Base-by-base conservation (phyloP, 1,140 invertebrate species). In the Hyles vespertilio region DNA sequence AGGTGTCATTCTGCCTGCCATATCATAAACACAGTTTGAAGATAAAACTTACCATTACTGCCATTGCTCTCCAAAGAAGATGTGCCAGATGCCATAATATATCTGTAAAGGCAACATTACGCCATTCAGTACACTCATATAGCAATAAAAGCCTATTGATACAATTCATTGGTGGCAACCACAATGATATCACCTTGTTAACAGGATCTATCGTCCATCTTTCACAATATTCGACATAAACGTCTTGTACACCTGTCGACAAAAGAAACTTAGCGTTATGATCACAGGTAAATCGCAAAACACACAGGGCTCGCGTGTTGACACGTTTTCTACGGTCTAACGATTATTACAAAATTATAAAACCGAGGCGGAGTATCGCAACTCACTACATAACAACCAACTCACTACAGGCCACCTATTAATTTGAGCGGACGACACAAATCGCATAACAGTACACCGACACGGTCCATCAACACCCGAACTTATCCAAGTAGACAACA, bases 1-100 rank as follows among this genome's bases (percentile, higher is more conserved):
- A 40, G 5, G 8, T 40, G 22, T 22, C 22, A 22, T 40, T 40
- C 8, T 40, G 36, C 36, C 36, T 40, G 2, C 36, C 46, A 6
- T 47, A n/a, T 47, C 12, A 11, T 10, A 47, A 7, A 47, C 12
- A 47, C 50, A 51, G 50, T 5, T 5, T 51, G 32, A 51, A 11
- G 10, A 47, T 52, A 34, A 52, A 51, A 71, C 80, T 69, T 59
- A 90, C 87, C 87, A 78, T 87, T 86, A 67, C 89, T 89, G 62
- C 87, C 89, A 81, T 89, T 90, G 69, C 89, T 90, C 70, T 90
- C 89, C 69, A 90, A 72, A 50, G 89, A 90, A 66, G 89, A 90
- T 67, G 87, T 83, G 51, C 83, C 89, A 68, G 89, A 90, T 85
- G 87, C 89, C 89, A 90, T 90, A 80, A 77, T 87, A 80, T 75